Evolutionary conservation across 2,797 vertebrate species (phyloP), one percentile per base, ranked within the genome.

Genomic region (Tragelaphus oryx): DNA sequence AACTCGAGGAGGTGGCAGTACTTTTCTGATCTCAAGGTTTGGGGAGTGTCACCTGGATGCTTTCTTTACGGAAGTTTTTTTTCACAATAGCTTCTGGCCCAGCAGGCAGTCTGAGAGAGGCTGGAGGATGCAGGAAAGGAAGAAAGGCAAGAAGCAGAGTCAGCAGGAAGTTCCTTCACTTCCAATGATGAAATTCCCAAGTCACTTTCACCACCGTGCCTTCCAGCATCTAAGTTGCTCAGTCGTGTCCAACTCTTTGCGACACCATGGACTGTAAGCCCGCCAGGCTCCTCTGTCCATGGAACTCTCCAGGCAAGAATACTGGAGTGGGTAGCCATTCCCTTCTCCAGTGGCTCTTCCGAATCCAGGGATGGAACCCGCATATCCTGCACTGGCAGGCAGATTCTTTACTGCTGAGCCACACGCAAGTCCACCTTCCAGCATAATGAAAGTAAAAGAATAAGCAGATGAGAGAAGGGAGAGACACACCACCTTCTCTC

Each of bases 51-150:
- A 18, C 28, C 52, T 74, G 83, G 37, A 83, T 18, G 54, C 65
- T 94, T 93, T 87, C 93, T 94, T 85, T 59, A 81, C 14, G 12
- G 85, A 95, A 95, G 81, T 76, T 87, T 95, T 96, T 96, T 96
- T 91, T 93, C 89, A 11, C 24, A 50, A 83, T 88, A 26, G 37
- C 28, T 33, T 68, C 54, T 22, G 55, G 26, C 65, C 41, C 59
- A 30, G 48, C 24, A 62, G 37, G 46, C 50, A 30, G 57, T 75
- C 16, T 26, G 2, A 52, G 86, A 26, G 52, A 84, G 57, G 79
- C 41, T 57, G n/a, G 13, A 68, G 17, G 44, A 28, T 28, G 24
- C 57, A 33, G 6, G 7, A 33, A 8, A 84, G 52, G 55, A 79
- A 92, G 76, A 22, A n/a, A 75, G 59, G 62, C n/a, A 22, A 65